phyloP scores from a whole-genome alignment of 2,113 vertebrate species.

The Megalops atlanticus region DNA sequence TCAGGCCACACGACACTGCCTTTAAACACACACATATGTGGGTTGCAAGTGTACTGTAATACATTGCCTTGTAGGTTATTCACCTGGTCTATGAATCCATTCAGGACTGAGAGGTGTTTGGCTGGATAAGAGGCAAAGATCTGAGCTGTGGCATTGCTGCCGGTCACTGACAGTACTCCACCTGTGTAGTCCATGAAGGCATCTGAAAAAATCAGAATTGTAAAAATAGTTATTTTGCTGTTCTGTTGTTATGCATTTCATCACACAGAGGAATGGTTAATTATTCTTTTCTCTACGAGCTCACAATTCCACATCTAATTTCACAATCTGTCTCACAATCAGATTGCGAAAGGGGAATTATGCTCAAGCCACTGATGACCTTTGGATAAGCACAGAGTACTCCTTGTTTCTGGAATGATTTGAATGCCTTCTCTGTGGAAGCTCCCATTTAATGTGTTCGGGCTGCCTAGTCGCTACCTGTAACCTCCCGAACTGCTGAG shows the following conservation, averaged over 20 bases:
- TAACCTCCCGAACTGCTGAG: not conserved
- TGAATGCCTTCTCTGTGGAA: not conserved
- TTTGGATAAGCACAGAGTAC: not conserved
- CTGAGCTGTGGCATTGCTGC: slow-evolving; percentile 89
- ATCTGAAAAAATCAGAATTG: slow-evolving; percentile 67
- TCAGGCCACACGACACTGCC: slow-evolving; percentile 31
- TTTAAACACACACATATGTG: slow-evolving; percentile 35
- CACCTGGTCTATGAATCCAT: slow-evolving; percentile 93
- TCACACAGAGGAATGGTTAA: not conserved
- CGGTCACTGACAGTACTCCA: slow-evolving; percentile 81
- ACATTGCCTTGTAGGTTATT: slow-evolving; percentile 26
- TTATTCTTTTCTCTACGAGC: not conserved
- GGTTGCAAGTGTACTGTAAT: not conserved
- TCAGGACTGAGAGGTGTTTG: slow-evolving; percentile 79
- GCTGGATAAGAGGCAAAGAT: slow-evolving; percentile 95
- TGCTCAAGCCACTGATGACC: not conserved
- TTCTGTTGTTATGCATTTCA: not conserved
- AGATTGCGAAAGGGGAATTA: not conserved
- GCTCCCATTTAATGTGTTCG: not conserved
- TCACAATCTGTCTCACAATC: not conserved
- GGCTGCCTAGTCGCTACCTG: not conserved
- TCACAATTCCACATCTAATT: not conserved
- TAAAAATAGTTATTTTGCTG: not conserved
- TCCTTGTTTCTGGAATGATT: not conserved
- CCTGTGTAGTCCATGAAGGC: slow-evolving; percentile 84